phyloP scores from a whole-genome alignment of 2,113 vertebrate genomes.

The Asarcornis scutulata region DNA sequence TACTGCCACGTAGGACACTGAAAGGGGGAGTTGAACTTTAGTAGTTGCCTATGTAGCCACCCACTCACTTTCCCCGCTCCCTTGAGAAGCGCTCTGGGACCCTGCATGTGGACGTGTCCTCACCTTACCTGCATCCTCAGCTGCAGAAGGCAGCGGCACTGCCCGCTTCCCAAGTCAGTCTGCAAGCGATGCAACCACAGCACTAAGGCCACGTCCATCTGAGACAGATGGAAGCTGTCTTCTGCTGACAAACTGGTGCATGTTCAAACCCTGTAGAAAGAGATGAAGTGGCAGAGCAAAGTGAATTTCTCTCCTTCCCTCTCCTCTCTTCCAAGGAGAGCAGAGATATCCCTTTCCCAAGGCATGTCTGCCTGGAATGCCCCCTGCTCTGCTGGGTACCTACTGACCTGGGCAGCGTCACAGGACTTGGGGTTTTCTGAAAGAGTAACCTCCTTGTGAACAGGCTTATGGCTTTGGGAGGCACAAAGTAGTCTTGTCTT shows the following conservation, averaged over 20 bases:
- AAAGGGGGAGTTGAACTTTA: background rate
- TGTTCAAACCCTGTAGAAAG: background rate
- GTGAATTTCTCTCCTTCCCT: background rate
- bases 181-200: background rate
- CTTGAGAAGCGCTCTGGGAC: background rate
- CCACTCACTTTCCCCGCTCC: background rate
- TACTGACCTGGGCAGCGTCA: conserved; percentile 45
- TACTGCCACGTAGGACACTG: too few relatives aligned
- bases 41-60: background rate
- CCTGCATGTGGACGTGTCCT: background rate
- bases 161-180: background rate
- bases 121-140: background rate
- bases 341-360: background rate
- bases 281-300: background rate
- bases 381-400: conserved; percentile 35
- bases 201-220: background rate
- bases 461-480: conserved; percentile 40
- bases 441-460: conserved; percentile 52
- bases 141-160: background rate
- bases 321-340: background rate
- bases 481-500: conserved; percentile 66
- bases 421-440: conserved; percentile 34
- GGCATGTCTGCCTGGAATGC: background rate
- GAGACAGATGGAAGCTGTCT: background rate
- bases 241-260: background rate